phyloP scores from a whole-genome alignment of 2,888 invertebrate genomes.

The Notodonta ziczac region DNA sequence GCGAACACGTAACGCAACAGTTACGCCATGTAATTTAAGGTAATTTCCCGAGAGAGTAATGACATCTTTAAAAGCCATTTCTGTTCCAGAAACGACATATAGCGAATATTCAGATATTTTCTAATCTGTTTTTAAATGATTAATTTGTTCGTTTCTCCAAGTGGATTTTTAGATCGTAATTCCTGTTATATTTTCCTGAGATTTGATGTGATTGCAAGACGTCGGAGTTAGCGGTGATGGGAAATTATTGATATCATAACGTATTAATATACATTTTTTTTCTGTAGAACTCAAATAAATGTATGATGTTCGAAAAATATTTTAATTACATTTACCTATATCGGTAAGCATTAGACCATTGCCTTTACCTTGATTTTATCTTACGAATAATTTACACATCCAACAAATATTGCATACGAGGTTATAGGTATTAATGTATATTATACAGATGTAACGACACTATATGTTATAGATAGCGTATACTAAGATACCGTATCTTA shows the following conservation, averaged over 20 bases:
- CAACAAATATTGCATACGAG: too few species aligned
- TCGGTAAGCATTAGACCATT: too few species aligned
- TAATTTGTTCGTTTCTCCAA: slow-evolving; percentile 32
- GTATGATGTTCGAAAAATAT: too few species aligned
- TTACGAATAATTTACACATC: too few species aligned
- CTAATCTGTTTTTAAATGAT: slow-evolving; percentile 39
- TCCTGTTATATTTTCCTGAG: slow-evolving; percentile 28
- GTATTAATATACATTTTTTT: neutral
- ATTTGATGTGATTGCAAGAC: slow-evolving; percentile 20
- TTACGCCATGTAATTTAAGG: slow-evolving; percentile 64
- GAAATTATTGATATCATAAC: neutral
- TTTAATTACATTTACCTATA: too few species aligned
- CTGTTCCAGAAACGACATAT: slow-evolving; percentile 49
- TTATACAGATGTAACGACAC: too few species aligned
- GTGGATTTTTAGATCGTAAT: slow-evolving; percentile 24
- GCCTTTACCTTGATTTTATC: too few species aligned
- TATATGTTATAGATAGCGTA: too few species aligned
- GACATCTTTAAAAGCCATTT: slow-evolving; percentile 70
- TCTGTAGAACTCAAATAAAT: neutral
- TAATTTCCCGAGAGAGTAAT: slow-evolving; percentile 77
- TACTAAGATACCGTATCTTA: too few species aligned
- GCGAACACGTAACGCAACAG: slow-evolving; percentile 40
- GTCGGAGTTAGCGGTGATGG: neutral
- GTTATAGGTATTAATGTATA: too few species aligned
- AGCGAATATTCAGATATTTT: slow-evolving; percentile 46